Base-by-base conservation (phyloP, 2,113 vertebrate genomes). In the Propithecus coquereli region DNA sequence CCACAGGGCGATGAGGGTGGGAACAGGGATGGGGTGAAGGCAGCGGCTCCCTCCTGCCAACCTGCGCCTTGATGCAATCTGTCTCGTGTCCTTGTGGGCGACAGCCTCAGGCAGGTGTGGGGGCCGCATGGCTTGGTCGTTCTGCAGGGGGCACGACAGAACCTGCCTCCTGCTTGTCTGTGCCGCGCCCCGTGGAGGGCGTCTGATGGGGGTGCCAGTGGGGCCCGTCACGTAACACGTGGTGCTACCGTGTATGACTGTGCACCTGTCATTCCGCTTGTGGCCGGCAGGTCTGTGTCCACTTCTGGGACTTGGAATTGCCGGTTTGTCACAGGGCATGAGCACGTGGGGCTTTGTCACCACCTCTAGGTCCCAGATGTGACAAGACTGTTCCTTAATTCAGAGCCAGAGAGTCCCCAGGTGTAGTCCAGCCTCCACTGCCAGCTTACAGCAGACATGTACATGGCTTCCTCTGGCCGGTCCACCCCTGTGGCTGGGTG, bases 291-390 rank as follows among this genome's bases (percentile, higher is more conserved):
- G 32, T 34, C 57, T 16, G 2, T 30, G 30, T 80, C 71, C 47
- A 10, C 71, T n/a, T 47, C 16, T 3, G 10, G 52, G 13, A 45
- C 13, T 17, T 61, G 12, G n/a, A 73, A 27, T 57, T 14, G 13
- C 17, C 1, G 16, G 8, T 18, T 6, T 47, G 43, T 66, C 7
- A 3, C 3, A 23, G 5, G 7, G 40, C 0, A 1, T 25, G 32
- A 43, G 61, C 82, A 63, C 10, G 11, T 65, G 6, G 30, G 13
- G 8, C 47, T 65, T 65, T 66, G 6, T 66, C 32, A 6, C 30
- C 25, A 27, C 25, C 40, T 45, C 54, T 13, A 6, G 9, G 27
- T 50, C 73, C 30, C 30, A 50, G 45, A 76, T 0, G 1, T 32
- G 73, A 76, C 27, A 50, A 32, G 45, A 47, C 27, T 2, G 4